A percentile compares a stretch with the other conserved stretches of the same genome.
phyloP scores from a whole-genome alignment of 2,888 invertebrate species.

The Lysandra coridon region DNA sequence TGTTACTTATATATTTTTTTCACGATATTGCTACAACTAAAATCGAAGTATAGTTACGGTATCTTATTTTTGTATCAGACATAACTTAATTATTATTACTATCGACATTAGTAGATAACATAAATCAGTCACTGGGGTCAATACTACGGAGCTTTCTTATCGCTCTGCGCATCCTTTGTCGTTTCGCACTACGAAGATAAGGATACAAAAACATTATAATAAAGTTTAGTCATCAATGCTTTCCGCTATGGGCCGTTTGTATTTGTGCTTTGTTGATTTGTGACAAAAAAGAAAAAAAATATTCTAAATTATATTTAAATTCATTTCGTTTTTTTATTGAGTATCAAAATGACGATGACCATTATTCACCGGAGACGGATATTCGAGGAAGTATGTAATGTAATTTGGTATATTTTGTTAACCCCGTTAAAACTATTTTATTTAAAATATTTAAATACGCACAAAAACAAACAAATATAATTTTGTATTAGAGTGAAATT shows the following conservation, averaged over 20 bases:
- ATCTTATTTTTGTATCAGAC: background rate
- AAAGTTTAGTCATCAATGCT: background rate
- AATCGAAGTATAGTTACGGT: background rate
- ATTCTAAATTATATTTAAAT: background rate
- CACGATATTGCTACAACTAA: background rate
- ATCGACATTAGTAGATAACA: background rate
- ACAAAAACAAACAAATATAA: too few species aligned
- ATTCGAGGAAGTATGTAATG: constrained; percentile 60
- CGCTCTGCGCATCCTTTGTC: constrained; percentile 32
- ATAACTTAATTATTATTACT: background rate
- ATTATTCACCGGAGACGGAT: constrained; percentile 53
- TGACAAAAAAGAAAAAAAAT: background rate
- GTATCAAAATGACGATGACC: constrained; percentile 49
- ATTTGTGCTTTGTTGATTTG: constrained; percentile 24
- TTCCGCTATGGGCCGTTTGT: background rate
- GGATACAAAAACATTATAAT: background rate
- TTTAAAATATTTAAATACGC: too few species aligned
- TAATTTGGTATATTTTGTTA: too few species aligned
- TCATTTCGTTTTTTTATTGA: constrained; percentile 6
- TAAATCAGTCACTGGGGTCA: constrained; percentile 10
- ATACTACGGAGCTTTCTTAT: constrained; percentile 33
- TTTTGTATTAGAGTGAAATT: too few species aligned
- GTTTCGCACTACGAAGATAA: constrained; percentile 26
- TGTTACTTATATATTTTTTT: too few species aligned
- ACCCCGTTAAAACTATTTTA: too few species aligned